phyloP scores from a whole-genome alignment of 2,797 vertebrate genomes.

The Myotis daubentonii region DNA sequence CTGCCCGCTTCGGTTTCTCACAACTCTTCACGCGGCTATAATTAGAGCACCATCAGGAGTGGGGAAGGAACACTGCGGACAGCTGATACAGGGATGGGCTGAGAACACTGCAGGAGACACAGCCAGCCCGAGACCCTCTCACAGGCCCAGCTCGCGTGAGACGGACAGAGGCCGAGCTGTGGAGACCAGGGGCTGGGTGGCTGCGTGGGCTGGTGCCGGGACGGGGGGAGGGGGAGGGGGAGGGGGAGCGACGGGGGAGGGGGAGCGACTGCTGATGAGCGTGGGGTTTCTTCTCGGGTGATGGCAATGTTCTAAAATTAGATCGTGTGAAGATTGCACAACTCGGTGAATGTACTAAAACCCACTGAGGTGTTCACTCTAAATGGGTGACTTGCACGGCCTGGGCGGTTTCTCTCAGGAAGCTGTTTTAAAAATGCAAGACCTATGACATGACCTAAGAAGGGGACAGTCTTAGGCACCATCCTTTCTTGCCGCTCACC shows the following conservation, averaged over 20 bases:
- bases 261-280: no score
- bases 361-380: not conserved
- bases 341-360: not conserved
- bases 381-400: no score
- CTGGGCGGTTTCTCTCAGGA: not conserved
- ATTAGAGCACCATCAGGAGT: not conserved
- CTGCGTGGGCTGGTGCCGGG: not conserved
- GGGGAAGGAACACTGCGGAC: not conserved
- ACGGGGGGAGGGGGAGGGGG: rapidly evolving
- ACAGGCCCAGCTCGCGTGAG: not conserved
- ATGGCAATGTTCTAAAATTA: not conserved
- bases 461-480: not conserved
- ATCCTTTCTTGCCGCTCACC: not conserved
- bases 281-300: not conserved
- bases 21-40: not conserved
- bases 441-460: not conserved
- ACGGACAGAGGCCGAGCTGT: not conserved
- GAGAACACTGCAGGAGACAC: not conserved
- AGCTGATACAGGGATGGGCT: not conserved
- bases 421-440: not conserved
- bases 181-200: not conserved
- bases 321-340: not conserved
- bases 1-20: not conserved
- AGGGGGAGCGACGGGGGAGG: rapidly evolving
- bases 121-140: not conserved